A percentile compares a stretch with the other conserved stretches of the same genome.
These are phyloP conservation scores for Paracanthobrama guichenoti DNA, from an alignment of 2,113 vertebrate species.

Conservation along the genomic window DNA sequence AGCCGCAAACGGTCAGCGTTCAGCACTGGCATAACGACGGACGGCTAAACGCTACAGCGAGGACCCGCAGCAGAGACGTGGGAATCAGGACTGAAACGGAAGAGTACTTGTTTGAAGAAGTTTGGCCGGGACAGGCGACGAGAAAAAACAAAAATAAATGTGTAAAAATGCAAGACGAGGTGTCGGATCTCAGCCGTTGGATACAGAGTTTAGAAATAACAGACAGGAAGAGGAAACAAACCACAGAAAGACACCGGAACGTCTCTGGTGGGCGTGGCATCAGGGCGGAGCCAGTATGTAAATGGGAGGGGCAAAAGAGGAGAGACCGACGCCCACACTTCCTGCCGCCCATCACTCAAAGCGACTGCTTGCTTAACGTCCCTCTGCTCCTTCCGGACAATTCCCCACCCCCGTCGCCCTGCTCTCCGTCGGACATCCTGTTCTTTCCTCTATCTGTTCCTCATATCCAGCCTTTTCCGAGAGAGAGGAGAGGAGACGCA, in stretches of 20 bases:
- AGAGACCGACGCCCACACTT: slow-evolving; percentile 68
- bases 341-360: slow-evolving; percentile 66
- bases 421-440: slow-evolving; percentile 26
- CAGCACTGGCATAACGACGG: background rate
- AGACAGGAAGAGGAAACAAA: background rate
- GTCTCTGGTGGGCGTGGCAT: background rate
- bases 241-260: background rate
- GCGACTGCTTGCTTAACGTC: slow-evolving; percentile 56
- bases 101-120: slow-evolving; percentile 10
- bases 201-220: slow-evolving; percentile 59
- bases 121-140: background rate
- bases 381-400: slow-evolving; percentile 64
- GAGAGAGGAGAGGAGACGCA: slow-evolving; percentile 28
- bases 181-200: slow-evolving; percentile 21
- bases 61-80: background rate
- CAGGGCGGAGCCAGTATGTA: background rate
- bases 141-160: background rate
- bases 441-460: slow-evolving; percentile 47
- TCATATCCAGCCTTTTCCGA: slow-evolving; percentile 29
- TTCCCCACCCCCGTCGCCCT: slow-evolving; percentile 65
- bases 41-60: background rate
- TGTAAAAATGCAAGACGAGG: background rate
- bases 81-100: background rate
- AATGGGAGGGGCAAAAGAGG: slow-evolving; percentile 26
- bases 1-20: too few relatives aligned